These are phyloP conservation scores for Drosophila heteroneura DNA, from an alignment of 2,888 invertebrate species.

Conservation along the genomic window DNA sequence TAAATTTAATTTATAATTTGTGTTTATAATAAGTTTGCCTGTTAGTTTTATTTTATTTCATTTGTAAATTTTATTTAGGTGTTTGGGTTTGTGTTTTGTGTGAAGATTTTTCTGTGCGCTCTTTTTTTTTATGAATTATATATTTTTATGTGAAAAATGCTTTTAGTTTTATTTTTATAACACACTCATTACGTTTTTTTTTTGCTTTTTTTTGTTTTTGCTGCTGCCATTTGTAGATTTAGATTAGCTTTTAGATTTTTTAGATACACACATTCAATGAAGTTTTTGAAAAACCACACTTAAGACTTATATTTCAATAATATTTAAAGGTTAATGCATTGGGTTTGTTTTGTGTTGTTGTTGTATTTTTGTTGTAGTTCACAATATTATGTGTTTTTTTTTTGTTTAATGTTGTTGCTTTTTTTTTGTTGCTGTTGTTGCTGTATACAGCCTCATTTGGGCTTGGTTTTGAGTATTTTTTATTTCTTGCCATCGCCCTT, in stretches of 20 bases:
- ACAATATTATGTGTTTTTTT: conserved; percentile 32
- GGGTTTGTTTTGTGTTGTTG: conserved; percentile 51
- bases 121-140: conserved; percentile 39
- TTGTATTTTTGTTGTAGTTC: conserved; percentile 44
- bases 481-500: conserved; percentile 75
- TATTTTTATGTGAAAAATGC: conserved; percentile 49
- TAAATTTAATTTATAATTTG: conserved; percentile 73
- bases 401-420: conserved; percentile 22
- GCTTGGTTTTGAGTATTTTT: conserved; percentile 41
- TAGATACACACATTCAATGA: conserved; percentile 74
- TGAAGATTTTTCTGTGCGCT: conserved; percentile 64
- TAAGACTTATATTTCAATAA: conserved; percentile 49
- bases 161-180: conserved; percentile 33
- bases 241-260: conserved; percentile 49
- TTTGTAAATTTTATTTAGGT: conserved; percentile 76
- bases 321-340: conserved; percentile 61
- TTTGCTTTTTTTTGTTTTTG: conserved; percentile 14
- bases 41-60: conserved; percentile 30
- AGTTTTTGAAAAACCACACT: conserved; percentile 77
- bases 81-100: conserved; percentile 49
- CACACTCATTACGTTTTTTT: conserved; percentile 50
- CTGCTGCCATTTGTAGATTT: conserved; percentile 42
- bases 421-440: conserved; percentile 22
- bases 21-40: conserved; percentile 30
- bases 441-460: conserved; percentile 58